A percentile compares a stretch with the other conserved stretches of the same genome.
Evolutionary conservation across 2,888 invertebrate genomes (phyloP).

Genomic region (Drosophila melanocephala): DNA sequence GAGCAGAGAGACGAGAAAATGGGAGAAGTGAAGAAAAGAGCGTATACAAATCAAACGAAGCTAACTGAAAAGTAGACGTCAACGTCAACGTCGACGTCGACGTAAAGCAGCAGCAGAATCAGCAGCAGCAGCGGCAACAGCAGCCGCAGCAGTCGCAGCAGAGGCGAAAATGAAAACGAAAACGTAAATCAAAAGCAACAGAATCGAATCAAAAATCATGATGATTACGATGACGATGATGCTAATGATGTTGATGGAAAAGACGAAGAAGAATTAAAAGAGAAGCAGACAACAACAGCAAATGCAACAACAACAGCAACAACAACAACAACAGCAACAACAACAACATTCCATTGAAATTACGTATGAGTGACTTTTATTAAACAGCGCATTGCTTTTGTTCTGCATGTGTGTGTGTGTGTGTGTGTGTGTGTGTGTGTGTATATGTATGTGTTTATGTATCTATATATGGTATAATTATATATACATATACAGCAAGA

Average conservation of each 20-base stretch:
- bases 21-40: not conserved
- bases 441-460: not conserved
- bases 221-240: constrained; percentile 8
- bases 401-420: constrained; percentile 4
- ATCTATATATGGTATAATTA: not conserved
- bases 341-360: constrained; percentile 61
- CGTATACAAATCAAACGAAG: constrained; percentile 5
- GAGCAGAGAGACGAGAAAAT: not conserved
- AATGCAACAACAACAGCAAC: constrained; percentile 18
- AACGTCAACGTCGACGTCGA: not conserved
- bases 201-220: constrained; percentile 17
- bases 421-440: not conserved
- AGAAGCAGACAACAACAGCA: constrained; percentile 15
- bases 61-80: constrained; percentile 8
- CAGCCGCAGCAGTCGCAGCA: not conserved
- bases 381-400: constrained; percentile 59
- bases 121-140: not conserved
- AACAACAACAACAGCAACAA: not conserved
- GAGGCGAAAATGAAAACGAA: constrained; percentile 10
- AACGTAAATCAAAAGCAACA: constrained; percentile 18
- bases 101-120: not conserved
- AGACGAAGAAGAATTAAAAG: constrained; percentile 2
- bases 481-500: not conserved
- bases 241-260: constrained; percentile 10
- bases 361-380: constrained; percentile 66